Evolutionary conservation across 2,888 invertebrate species (phyloP).

Genomic region (Listrodromus nycthemerus): DNA sequence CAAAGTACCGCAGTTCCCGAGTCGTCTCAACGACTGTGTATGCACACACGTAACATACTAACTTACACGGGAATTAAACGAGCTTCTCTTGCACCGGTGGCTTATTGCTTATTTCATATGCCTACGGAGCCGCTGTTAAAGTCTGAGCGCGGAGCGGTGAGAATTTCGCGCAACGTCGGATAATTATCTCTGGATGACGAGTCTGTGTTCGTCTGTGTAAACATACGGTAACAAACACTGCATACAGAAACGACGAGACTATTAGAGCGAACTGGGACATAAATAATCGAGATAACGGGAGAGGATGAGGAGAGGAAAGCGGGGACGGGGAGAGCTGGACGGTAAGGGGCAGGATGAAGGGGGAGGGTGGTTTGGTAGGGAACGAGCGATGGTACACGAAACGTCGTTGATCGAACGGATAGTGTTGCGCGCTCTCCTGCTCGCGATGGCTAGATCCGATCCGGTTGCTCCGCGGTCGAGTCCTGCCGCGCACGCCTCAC

Average conservation of each 20-base stretch:
- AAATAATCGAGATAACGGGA: conserved; percentile 77
- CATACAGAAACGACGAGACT: conserved; percentile 75
- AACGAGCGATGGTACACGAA: conserved; percentile 66
- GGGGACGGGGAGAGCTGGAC: too few relatives aligned
- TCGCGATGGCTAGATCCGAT: conserved; percentile 70
- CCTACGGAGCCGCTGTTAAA: conserved; percentile 26
- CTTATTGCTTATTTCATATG: conserved; percentile 45
- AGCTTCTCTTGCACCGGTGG: conserved; percentile 1
- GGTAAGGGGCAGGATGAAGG: conserved; percentile 25
- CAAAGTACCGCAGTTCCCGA: conserved; percentile 24
- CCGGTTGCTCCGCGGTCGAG: conserved; percentile 70
- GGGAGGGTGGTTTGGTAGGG: conserved; percentile 45
- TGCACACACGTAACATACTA: background rate
- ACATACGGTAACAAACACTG: conserved; percentile 4
- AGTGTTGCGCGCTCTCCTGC: conserved; percentile 51
- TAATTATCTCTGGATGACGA: conserved; percentile 52
- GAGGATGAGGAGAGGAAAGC: conserved; percentile 58
- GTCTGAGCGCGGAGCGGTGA: conserved; percentile 9
- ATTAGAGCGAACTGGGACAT: conserved; percentile 76
- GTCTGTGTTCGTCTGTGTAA: background rate
- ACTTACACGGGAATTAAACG: conserved; percentile 33
- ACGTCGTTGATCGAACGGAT: conserved; percentile 66
- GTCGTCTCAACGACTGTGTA: conserved; percentile 10
- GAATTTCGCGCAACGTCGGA: conserved; percentile 47
- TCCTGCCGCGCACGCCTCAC: conserved; percentile 7